Evolutionary conservation across 2,888 invertebrate species (phyloP).

Genomic region (Oconnorella tubifera): DNA sequence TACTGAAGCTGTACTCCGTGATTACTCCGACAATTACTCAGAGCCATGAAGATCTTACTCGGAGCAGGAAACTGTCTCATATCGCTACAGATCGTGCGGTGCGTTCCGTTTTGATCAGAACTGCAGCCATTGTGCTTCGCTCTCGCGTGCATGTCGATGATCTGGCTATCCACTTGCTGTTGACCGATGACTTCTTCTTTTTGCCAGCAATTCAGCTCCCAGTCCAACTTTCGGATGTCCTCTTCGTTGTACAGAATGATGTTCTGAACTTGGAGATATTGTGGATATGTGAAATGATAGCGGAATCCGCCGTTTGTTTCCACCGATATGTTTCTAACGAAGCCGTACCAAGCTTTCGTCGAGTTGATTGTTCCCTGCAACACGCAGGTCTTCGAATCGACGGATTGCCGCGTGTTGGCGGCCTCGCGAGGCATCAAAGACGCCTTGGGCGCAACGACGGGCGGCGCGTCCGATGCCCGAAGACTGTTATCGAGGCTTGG

Average conservation of each 20-base stretch:
- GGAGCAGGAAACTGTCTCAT: constrained; percentile 22
- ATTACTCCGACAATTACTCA: constrained; percentile 32
- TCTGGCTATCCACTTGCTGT: constrained; percentile 26
- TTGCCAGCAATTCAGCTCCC: constrained; percentile 30
- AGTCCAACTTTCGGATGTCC: constrained; percentile 26
- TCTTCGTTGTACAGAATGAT: constrained; percentile 32
- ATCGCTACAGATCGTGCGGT: constrained; percentile 26
- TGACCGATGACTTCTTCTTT: constrained; percentile 30
- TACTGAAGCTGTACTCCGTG: constrained; percentile 31
- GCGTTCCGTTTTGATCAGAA: constrained; percentile 12
- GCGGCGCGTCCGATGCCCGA: background rate
- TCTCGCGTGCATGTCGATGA: constrained; percentile 29
- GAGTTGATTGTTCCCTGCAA: constrained; percentile 31
- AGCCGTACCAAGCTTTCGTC: constrained; percentile 33
- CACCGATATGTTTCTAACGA: constrained; percentile 30
- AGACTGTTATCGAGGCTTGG: background rate
- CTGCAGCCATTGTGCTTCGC: constrained; percentile 29
- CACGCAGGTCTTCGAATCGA: constrained; percentile 22
- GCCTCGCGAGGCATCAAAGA: constrained; percentile 21
- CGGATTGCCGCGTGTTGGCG: constrained; percentile 7
- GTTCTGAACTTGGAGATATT: constrained; percentile 26
- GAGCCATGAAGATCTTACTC: constrained; percentile 29
- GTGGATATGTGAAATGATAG: constrained; percentile 31
- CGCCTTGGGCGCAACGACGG: constrained; percentile 14
- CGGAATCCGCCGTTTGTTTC: constrained; percentile 28